A percentile compares a stretch with the other conserved stretches of the same genome.
These are phyloP conservation scores for Pachycephus smyrnensis DNA, from an alignment of 2,888 invertebrate genomes.

Conservation along the genomic window DNA sequence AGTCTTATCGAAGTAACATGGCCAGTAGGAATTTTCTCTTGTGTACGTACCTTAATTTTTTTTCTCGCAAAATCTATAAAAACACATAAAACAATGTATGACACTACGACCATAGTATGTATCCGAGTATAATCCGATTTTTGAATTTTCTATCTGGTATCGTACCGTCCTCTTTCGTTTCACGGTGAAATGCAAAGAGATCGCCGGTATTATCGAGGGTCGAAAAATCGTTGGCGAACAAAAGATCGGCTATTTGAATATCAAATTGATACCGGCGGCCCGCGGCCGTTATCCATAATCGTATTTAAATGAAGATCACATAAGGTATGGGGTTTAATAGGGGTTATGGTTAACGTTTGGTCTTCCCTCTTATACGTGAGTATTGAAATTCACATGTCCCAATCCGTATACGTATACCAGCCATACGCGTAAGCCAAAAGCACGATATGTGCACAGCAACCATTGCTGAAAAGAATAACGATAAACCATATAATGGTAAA, in stretches of 20 bases:
- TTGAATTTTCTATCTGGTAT: background rate
- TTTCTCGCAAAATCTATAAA: background rate
- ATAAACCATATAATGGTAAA: conserved; percentile 62
- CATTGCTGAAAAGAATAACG: conserved; percentile 51
- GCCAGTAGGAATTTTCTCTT: background rate
- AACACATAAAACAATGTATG: background rate
- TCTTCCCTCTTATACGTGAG: background rate
- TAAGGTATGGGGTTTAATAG: conserved; percentile 60
- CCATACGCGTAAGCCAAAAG: background rate
- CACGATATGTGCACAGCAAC: background rate
- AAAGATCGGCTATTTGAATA: conserved; percentile 65
- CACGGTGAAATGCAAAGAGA: background rate
- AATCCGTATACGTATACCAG: conserved; percentile 20
- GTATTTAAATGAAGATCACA: conserved; percentile 66
- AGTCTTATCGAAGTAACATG: background rate
- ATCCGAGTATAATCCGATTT: background rate
- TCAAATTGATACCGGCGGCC: conserved; percentile 59
- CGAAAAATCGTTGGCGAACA: conserved; percentile 58
- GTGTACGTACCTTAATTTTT: background rate
- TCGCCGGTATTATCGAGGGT: conserved; percentile 33
- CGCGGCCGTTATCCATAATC: conserved; percentile 63
- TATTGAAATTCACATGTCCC: background rate
- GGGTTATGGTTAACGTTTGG: conserved; percentile 38
- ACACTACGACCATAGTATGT: background rate
- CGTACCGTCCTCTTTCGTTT: background rate